A percentile compares a stretch with the other conserved stretches of the same genome.
Conservation (phyloP, 2,113 vertebrate genomes). For the Psephotus haematonotus region DNA sequence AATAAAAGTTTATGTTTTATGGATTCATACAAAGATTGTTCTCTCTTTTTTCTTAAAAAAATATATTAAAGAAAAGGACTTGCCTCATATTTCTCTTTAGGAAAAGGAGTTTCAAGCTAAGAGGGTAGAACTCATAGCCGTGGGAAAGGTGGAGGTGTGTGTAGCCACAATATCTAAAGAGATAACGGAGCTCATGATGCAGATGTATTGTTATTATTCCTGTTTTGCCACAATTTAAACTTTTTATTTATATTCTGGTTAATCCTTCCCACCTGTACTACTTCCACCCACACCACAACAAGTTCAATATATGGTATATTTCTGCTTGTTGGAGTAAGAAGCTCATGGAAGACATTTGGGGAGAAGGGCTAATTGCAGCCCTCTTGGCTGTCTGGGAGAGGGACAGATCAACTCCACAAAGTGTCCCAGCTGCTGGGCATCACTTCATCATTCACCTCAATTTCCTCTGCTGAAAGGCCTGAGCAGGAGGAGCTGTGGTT, state of each 20-base stretch:
- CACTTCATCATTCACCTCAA: neutral
- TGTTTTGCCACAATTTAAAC: neutral
- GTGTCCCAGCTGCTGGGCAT: neutral
- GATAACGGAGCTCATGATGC: neutral
- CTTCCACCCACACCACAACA: neutral
- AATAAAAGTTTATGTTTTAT: neutral
- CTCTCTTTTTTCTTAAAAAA: neutral
- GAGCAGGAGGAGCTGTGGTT: accelerated
- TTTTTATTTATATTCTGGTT: neutral
- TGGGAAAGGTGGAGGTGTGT: neutral
- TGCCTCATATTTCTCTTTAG: neutral
- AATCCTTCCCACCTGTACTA: neutral
- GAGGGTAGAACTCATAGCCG: neutral
- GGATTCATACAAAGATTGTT: neutral
- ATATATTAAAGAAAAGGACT: neutral
- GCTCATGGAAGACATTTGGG: neutral
- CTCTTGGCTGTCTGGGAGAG: neutral
- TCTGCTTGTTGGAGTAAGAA: neutral
- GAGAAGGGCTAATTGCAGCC: neutral
- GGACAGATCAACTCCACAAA: neutral
- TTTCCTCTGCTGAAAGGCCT: neutral
- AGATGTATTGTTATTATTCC: neutral
- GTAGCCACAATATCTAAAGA: neutral
- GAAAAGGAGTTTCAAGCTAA: neutral
- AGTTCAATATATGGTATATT: neutral